Evolutionary conservation across 2,797 vertebrate species (phyloP), one percentile per base, ranked within the genome.

Genomic region (Takifugu ocellatus): DNA sequence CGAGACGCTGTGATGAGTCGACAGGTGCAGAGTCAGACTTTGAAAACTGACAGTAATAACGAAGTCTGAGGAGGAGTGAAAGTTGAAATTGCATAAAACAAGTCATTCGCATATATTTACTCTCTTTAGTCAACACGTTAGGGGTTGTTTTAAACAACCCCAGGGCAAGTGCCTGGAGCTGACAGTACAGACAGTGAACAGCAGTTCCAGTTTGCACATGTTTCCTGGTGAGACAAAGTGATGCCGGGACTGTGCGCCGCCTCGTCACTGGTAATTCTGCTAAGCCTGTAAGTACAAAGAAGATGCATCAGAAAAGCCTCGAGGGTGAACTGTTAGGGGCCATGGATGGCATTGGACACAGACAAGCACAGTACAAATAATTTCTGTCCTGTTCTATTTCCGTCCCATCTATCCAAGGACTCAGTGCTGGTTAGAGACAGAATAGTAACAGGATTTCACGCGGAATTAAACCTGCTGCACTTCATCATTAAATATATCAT

Each of bases 191-290:
- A 68, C 58, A 59, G 49, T 64, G 21, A 0, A 61, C 24, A n/a
- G 68, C 73, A 78, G 71, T 87, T 82, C 72, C 77, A 83, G 70
- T 84, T 33, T 42, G 77, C 73, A 77, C 53, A 24, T 48, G 55
- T 74, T 69, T 72, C 57, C 2, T 14, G 68, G 70, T 75, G 66
- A 82, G 60, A 55, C 47, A 71, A 78, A 60, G 73, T 73, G 75
- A 83, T 15, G 39, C 44, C 0, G 5, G 25, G 56, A 53, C 50
- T 71, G 72, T 50, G 56, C 36, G 33, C 74, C 71, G 80, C 72
- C 73, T 73, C 42, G 46, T 50, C 66, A 66, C 71, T 68, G 76
- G 79, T 75, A 83, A 84, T 80, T 74, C 78, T 66, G 74, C 58
- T 63, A 68, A 70, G 72, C 3, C 49, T 60, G 74, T 55, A 54